phyloP scores from a whole-genome alignment of 2,113 vertebrate species.

The Brienomyrus brachyistius region DNA sequence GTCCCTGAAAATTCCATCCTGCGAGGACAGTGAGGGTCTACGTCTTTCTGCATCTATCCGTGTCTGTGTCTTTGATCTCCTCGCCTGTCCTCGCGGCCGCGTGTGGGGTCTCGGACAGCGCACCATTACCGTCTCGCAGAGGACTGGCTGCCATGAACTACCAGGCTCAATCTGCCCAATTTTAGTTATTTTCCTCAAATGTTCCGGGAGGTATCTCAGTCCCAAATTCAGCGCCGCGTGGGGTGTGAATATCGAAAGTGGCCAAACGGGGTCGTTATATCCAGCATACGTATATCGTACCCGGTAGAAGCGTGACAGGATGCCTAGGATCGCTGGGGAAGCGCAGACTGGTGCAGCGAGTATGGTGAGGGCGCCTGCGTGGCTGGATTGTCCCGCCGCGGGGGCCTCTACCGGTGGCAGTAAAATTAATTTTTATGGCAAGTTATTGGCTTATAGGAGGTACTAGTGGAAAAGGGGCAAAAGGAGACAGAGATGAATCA shows the following conservation, averaged over 20 bases:
- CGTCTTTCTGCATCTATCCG: not conserved
- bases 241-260: not conserved
- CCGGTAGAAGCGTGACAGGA: not conserved
- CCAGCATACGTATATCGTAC: too few species aligned
- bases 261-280: not conserved
- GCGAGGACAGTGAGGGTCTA: not conserved
- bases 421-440: constrained; percentile 14
- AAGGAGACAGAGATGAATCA: constrained; percentile 20
- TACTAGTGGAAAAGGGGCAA: not conserved
- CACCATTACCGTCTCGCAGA: constrained; percentile 16
- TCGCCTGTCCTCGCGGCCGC: not conserved
- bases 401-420: not conserved
- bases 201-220: not conserved
- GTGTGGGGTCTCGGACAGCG: not conserved
- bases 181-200: not conserved
- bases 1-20: not conserved
- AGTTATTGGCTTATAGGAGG: constrained; percentile 11
- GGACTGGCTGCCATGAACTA: not conserved
- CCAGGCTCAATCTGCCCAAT: too few species aligned
- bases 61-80: not conserved
- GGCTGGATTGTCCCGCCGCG: not conserved
- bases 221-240: not conserved
- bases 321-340: not conserved
- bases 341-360: not conserved
- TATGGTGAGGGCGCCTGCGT: not conserved